phyloP scores from a whole-genome alignment of 2,113 vertebrate species.

The Silurus meridionalis region DNA sequence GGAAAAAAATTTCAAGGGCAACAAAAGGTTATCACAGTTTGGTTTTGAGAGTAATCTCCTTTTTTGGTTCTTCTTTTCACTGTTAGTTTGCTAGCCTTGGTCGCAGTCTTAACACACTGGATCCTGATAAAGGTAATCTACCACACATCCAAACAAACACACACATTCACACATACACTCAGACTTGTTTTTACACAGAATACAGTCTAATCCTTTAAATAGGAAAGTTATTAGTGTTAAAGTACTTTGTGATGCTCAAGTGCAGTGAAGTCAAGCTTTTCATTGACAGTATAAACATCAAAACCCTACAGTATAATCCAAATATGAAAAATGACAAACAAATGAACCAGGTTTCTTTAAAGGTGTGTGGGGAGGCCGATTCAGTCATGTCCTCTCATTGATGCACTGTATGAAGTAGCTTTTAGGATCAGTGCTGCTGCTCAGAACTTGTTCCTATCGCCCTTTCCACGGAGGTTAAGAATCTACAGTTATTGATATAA shows the following conservation, averaged over 20 bases:
- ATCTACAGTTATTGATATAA: not conserved
- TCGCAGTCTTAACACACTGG: constrained; percentile 79
- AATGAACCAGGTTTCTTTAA: not conserved
- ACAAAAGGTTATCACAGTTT: constrained; percentile 16
- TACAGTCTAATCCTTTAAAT: not conserved
- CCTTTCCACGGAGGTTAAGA: not conserved
- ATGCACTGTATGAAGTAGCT: not conserved
- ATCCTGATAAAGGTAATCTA: constrained; percentile 84
- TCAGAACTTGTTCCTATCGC: not conserved
- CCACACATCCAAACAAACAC: not conserved
- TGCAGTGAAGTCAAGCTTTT: not conserved
- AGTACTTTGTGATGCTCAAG: not conserved
- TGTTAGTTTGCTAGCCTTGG: constrained; percentile 85
- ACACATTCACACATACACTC: not conserved
- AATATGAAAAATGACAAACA: not conserved
- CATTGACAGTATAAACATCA: not conserved
- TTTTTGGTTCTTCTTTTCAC: constrained; percentile 26
- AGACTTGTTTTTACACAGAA: not conserved
- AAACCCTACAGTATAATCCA: not conserved
- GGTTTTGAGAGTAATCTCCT: not conserved
- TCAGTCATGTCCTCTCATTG: not conserved
- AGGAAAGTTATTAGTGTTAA: not conserved
- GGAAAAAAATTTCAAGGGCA: not conserved
- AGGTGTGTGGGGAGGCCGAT: not conserved
- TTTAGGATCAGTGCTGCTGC: not conserved